Conservation (phyloP, 1,140 invertebrate genomes). For the Drosophila triauraria region DNA sequence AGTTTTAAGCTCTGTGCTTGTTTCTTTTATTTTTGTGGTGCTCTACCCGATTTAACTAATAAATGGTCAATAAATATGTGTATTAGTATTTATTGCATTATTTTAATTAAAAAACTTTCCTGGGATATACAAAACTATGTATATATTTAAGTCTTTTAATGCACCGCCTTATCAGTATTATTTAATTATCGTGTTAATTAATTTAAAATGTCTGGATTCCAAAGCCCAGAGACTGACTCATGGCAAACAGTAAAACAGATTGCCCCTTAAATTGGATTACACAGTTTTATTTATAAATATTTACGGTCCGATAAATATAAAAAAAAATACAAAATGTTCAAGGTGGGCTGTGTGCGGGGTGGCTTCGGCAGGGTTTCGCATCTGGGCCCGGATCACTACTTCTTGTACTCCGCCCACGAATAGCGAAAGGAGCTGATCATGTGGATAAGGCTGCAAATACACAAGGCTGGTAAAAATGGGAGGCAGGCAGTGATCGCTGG, state of each 20-base stretch:
- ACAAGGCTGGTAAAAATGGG: slow-evolving; percentile 62
- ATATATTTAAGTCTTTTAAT: not conserved
- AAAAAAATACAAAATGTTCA: slow-evolving; percentile 37
- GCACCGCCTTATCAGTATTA: not conserved
- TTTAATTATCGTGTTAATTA: not conserved
- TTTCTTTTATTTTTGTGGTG: not conserved
- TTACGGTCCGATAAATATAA: slow-evolving; percentile 50
- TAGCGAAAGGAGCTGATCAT: slow-evolving; percentile 74
- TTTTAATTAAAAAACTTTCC: not conserved
- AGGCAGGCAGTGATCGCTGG: slow-evolving; percentile 26
- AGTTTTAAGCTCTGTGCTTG: not conserved
- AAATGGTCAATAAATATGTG: not conserved
- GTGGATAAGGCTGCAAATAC: slow-evolving; percentile 78
- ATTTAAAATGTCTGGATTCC: slow-evolving; percentile 1
- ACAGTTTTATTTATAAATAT: slow-evolving; percentile 40
- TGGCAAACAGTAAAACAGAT: slow-evolving; percentile 37
- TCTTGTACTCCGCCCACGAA: slow-evolving; percentile 72
- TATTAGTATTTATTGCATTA: not conserved
- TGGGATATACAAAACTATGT: not conserved
- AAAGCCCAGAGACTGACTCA: slow-evolving; percentile 15
- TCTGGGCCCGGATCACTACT: slow-evolving; percentile 24
- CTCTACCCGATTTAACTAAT: not conserved
- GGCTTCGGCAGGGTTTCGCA: slow-evolving; percentile 16
- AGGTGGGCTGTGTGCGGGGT: slow-evolving; percentile 24
- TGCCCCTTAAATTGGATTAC: slow-evolving; percentile 44